phyloP scores from a whole-genome alignment of 2,888 invertebrate genomes.

The Sinopyrophorus schimmeli region DNA sequence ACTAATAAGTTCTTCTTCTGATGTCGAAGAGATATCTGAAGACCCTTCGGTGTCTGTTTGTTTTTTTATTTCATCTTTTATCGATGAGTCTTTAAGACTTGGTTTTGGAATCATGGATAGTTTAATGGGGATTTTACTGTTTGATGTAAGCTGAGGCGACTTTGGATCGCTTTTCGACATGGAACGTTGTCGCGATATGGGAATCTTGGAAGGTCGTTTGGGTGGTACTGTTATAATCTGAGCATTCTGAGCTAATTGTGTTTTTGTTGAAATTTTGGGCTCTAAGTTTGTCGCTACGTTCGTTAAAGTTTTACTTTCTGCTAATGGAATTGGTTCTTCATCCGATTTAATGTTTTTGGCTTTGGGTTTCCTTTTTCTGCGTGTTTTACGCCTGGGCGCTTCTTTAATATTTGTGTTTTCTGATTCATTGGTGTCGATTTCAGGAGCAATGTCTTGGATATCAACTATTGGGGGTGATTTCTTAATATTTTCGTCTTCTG shows the following conservation, averaged over 20 bases:
- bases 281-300: too few species aligned
- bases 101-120: neutral
- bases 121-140: constrained; percentile 49
- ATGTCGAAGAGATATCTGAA: constrained; percentile 5
- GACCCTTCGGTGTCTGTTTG: constrained; percentile 1
- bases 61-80: neutral
- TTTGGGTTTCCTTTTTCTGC: too few species aligned
- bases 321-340: too few species aligned
- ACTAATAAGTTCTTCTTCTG: constrained; percentile 22
- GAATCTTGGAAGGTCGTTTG: constrained; percentile 50
- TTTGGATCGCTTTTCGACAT: constrained; percentile 43
- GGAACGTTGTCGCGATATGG: constrained; percentile 48
- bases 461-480: too few species aligned
- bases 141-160: constrained; percentile 35
- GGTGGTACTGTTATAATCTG: constrained; percentile 40
- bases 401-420: too few species aligned
- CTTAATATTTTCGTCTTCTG: too few species aligned
- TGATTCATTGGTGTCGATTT: too few species aligned
- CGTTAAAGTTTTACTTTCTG: too few species aligned
- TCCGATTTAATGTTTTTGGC: too few species aligned
- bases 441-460: too few species aligned
- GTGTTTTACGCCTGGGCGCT: too few species aligned
- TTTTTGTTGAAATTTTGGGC: constrained; percentile 45
- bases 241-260: constrained; percentile 47
- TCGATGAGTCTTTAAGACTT: neutral